Conservation (phyloP, 2,888 invertebrate genomes). For the Argyresthia albistria region DNA sequence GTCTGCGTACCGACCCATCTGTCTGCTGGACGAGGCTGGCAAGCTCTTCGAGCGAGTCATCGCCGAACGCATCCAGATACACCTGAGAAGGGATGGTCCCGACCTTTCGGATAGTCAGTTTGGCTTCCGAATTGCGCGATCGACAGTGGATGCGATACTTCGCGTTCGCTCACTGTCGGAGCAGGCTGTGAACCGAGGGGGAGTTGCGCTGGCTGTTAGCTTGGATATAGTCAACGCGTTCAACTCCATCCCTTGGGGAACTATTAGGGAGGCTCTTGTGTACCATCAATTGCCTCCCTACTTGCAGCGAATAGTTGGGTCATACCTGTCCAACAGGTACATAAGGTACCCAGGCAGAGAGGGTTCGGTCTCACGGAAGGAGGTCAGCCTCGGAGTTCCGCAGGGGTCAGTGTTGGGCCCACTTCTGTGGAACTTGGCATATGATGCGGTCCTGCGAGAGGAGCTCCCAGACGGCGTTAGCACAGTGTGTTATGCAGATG, state of each 20-base stretch:
- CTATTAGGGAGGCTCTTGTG: background rate
- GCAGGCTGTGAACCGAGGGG: too few species aligned
- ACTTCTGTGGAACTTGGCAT: too few species aligned
- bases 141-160: background rate
- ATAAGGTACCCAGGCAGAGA: background rate
- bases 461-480: too few species aligned
- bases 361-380: too few species aligned
- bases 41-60: background rate
- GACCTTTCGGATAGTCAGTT: background rate
- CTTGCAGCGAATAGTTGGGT: background rate
- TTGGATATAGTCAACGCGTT: background rate
- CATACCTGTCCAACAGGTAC: background rate
- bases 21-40: too few species aligned
- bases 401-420: too few species aligned
- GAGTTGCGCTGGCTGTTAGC: background rate
- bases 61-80: background rate
- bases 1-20: too few species aligned
- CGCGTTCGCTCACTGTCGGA: background rate
- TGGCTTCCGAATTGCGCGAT: background rate
- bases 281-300: background rate
- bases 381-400: too few species aligned
- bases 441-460: too few species aligned
- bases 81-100: background rate
- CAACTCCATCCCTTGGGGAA: background rate
- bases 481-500: too few species aligned